Base-by-base conservation (phyloP, 2,113 vertebrate species). In the Eublepharis macularius region DNA sequence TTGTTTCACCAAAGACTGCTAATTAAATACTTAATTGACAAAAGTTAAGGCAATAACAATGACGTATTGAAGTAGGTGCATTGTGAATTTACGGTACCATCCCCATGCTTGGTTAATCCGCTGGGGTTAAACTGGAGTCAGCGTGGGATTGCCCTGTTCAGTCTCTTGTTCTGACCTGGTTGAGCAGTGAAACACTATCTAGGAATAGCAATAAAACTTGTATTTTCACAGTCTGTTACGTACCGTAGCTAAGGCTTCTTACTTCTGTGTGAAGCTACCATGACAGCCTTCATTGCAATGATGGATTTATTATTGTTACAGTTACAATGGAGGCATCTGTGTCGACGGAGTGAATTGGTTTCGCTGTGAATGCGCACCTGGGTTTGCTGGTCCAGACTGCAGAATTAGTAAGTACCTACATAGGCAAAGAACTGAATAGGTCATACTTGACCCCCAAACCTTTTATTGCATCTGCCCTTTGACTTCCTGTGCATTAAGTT, bases 311-410 rank as follows among this genome's bases (percentile, higher is more conserved):
- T 86, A 57, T 91, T 86, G 93, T 88, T 80, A 24, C 95, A 99
- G 98, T 94, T 99, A 99, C 95, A 99, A 99, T 0, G 98, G 98
- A 0, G 98, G 98, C 26, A 91, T 97, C 94, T 99, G 98, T 11
- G 97, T 99, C 0, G 98, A 99, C 8, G 98, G 98, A 0, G 94
- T 98, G 86, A 99, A 99, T 95, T 99, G 98, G 98, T 99, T 99
- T 91, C 97, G 98, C 49, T 99, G 98, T 43, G 98, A 98, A 80
- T 99, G 98, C 0, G 97, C 98, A 0, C 97, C 98, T 0, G 98
- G 98, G 34, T 99, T 99, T 57, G 98, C 98, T 6, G 98, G 98
- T 49, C 98, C 98, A 0, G 98, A 99, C 95, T 99, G 98, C 86
- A 98, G 98, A 93, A 99, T 99, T 90, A 99, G 98, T 99, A 96